These are phyloP conservation scores for Sylvietta virens DNA, from an alignment of 2,113 vertebrate genomes.

Conservation along the genomic window DNA sequence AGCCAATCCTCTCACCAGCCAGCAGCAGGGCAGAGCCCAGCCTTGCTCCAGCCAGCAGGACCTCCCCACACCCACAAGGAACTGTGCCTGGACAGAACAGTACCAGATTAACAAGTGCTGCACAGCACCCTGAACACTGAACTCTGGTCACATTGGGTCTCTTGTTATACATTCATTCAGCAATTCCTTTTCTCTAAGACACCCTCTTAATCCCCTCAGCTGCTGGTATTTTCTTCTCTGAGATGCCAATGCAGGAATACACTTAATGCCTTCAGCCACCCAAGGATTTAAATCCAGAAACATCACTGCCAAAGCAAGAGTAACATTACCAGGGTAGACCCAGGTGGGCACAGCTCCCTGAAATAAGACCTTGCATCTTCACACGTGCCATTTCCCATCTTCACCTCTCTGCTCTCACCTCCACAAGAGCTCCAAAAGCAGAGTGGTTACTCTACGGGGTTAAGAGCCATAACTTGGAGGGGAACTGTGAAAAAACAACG, in stretches of 20 bases:
- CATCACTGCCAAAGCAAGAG: not conserved
- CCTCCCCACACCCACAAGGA: not conserved
- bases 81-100: not conserved
- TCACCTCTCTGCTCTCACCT: not conserved
- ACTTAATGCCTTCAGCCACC: not conserved
- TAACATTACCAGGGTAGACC: accelerated
- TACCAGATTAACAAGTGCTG: not conserved
- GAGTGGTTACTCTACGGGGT: too few relatives aligned
- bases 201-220: not conserved
- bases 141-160: not conserved
- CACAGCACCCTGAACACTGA: not conserved
- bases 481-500: not conserved
- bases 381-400: not conserved
- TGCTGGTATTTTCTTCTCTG: accelerated
- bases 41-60: not conserved
- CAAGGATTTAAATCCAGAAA: not conserved
- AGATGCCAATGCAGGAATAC: not conserved
- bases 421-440: not conserved
- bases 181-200: not conserved
- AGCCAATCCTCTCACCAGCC: not conserved
- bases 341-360: accelerated
- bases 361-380: too few relatives aligned
- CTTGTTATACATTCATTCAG: not conserved
- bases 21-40: not conserved
- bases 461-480: accelerated